Percentiles rank a stretch among this genome's conserved stretches.
These are phyloP conservation scores for Pelagia noctiluca DNA, from an alignment of 30 jellyfish, hydroid and myxozoan species.

Conservation along the genomic window DNA sequence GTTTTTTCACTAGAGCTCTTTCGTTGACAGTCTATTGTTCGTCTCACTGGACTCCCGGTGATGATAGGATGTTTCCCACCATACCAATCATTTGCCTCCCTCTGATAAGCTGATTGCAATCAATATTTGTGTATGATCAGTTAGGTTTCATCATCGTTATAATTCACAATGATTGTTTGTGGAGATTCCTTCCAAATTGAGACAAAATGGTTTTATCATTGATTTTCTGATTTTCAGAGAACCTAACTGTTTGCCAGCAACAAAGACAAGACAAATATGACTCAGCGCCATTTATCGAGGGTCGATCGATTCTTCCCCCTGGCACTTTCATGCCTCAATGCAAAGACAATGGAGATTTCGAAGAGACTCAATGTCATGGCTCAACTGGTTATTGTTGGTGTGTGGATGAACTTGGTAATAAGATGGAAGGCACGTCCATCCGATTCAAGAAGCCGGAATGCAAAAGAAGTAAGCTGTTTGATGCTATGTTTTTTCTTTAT, in stretches of 20 bases:
- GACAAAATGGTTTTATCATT: too few relatives aligned
- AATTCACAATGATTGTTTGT: too few relatives aligned
- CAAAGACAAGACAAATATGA: conserved; percentile 8
- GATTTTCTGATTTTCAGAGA: conserved; percentile 13
- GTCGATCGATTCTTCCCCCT: not conserved
- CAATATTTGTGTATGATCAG: too few relatives aligned
- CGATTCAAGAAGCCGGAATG: conserved; percentile 18
- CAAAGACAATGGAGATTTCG: conserved; percentile 35
- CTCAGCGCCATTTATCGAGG: not conserved
- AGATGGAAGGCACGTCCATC: not conserved
- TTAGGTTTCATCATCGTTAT: too few relatives aligned
- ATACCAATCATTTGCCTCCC: too few relatives aligned
- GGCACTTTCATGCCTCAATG: conserved; percentile 32
- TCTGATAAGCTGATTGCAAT: too few relatives aligned
- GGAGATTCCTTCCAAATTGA: too few relatives aligned
- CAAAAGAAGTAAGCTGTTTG: conserved; percentile 34
- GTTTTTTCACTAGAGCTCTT: too few relatives aligned
- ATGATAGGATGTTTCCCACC: too few relatives aligned
- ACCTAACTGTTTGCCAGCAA: conserved; percentile 21
- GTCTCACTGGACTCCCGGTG: too few relatives aligned
- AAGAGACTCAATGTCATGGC: conserved; percentile 17
- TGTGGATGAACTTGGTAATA: conserved; percentile 26
- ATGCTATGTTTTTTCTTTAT: too few relatives aligned
- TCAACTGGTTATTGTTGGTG: conserved; percentile 34
- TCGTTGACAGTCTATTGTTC: too few relatives aligned